A percentile compares a stretch with the other conserved stretches of the same genome.
These are phyloP conservation scores for Apotomis capreana DNA, from an alignment of 2,888 invertebrate species.

Conservation along the genomic window DNA sequence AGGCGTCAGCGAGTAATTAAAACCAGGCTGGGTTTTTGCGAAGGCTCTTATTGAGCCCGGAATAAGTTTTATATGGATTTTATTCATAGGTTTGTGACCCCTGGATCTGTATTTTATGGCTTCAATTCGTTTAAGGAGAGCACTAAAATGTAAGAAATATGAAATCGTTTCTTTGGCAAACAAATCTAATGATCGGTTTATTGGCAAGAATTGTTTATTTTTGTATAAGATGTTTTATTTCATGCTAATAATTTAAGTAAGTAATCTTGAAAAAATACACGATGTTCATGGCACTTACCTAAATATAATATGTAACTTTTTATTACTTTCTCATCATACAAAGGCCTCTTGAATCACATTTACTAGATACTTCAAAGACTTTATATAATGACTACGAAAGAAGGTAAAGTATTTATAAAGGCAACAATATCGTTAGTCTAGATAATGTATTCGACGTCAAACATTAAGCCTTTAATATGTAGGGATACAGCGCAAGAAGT, in stretches of 20 bases:
- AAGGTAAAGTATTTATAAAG: background rate
- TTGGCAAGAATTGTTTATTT: too few species aligned
- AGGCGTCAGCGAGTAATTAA: conserved; percentile 66
- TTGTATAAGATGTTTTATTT: too few species aligned
- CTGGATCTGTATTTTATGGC: conserved; percentile 17
- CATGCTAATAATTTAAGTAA: too few species aligned
- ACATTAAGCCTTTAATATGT: conserved; percentile 37
- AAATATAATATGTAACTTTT: too few species aligned
- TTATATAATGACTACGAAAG: background rate
- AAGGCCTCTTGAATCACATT: background rate
- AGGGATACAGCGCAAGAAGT: conserved; percentile 37
- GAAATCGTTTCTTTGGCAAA: background rate
- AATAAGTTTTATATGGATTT: conserved; percentile 27
- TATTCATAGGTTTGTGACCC: conserved; percentile 23
- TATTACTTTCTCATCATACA: too few species aligned
- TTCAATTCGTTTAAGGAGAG: background rate
- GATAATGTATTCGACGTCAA: conserved; percentile 23
- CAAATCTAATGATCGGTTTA: too few species aligned
- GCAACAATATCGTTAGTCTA: background rate
- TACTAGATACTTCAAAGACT: background rate
- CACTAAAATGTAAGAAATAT: background rate
- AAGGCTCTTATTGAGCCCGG: conserved; percentile 40
- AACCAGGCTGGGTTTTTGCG: conserved; percentile 55
- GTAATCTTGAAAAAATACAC: too few species aligned
- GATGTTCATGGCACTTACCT: too few species aligned